A percentile compares a stretch with the other conserved stretches of the same genome.
Conservation (phyloP, 2,888 invertebrate genomes). For the Eupithecia tripunctaria region DNA sequence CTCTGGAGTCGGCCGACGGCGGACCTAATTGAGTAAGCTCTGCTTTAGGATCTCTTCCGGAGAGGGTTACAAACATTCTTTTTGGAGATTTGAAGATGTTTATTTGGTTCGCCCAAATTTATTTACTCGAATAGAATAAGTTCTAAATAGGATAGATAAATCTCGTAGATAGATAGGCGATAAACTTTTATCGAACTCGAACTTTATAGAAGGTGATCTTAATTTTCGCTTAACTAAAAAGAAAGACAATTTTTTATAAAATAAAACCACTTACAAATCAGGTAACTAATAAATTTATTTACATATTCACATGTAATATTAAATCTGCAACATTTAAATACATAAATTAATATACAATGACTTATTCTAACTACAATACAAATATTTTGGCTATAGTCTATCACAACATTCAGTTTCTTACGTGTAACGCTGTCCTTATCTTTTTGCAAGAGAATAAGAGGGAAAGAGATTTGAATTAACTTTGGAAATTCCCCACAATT, state of each 20-base stretch:
- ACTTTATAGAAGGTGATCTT: background rate
- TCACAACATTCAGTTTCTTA: slow-evolving; percentile 82
- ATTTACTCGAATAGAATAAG: background rate
- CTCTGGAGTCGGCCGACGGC: slow-evolving; percentile 36
- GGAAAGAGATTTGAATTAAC: slow-evolving; percentile 14
- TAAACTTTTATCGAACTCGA: background rate
- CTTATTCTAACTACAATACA: slow-evolving; percentile 64
- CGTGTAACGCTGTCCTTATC: slow-evolving; percentile 39
- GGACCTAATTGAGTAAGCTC: slow-evolving; percentile 37
- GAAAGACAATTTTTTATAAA: slow-evolving; percentile 10
- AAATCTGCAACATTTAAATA: slow-evolving; percentile 78
- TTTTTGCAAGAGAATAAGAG: slow-evolving; percentile 31
- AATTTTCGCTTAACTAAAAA: background rate
- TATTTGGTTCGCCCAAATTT: background rate
- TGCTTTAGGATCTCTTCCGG: background rate
- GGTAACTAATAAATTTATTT: slow-evolving; percentile 82
- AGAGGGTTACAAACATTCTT: background rate
- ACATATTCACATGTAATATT: slow-evolving; percentile 80
- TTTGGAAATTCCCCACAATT: background rate
- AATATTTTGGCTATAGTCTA: slow-evolving; percentile 70
- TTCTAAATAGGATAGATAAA: background rate
- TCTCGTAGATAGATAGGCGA: too few species aligned
- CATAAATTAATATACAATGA: slow-evolving; percentile 58
- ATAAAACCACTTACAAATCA: slow-evolving; percentile 50
- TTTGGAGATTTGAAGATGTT: background rate